Evolutionary conservation across 2,113 vertebrate species (phyloP).

Genomic region (Capreolus pygargus): DNA sequence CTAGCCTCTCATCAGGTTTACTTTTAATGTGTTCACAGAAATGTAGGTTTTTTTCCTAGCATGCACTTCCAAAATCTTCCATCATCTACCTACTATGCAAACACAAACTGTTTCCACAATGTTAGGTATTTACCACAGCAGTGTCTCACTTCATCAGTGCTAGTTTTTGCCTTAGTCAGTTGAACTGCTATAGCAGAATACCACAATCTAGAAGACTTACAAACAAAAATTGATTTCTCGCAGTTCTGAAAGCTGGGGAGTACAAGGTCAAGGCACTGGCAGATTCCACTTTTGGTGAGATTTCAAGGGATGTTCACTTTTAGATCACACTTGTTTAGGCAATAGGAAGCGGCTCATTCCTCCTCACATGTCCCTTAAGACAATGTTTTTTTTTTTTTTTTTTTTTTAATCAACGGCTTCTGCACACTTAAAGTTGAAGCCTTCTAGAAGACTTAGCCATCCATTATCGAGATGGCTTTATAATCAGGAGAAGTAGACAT

Average conservation of each 20-base stretch:
- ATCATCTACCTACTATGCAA: neutral
- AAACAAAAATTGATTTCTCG: neutral
- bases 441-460: neutral
- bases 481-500: neutral
- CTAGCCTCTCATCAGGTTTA: neutral
- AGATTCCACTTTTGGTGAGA: neutral
- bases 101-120: neutral
- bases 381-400: neutral
- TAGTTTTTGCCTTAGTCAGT: neutral
- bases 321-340: neutral
- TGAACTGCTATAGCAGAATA: neutral
- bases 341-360: neutral
- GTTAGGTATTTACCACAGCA: neutral
- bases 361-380: neutral
- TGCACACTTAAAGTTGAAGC: neutral
- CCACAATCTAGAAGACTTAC: neutral
- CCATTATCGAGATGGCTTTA: neutral
- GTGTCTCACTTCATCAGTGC: neutral
- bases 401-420: neutral
- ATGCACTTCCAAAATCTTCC: neutral
- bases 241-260: neutral
- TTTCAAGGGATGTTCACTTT: neutral
- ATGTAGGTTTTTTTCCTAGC: neutral
- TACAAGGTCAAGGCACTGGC: neutral
- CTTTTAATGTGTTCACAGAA: neutral